Evolutionary conservation across 2,113 vertebrate species (phyloP), one percentile per base, ranked within the genome.

Genomic region (Puntigrus tetrazona): DNA sequence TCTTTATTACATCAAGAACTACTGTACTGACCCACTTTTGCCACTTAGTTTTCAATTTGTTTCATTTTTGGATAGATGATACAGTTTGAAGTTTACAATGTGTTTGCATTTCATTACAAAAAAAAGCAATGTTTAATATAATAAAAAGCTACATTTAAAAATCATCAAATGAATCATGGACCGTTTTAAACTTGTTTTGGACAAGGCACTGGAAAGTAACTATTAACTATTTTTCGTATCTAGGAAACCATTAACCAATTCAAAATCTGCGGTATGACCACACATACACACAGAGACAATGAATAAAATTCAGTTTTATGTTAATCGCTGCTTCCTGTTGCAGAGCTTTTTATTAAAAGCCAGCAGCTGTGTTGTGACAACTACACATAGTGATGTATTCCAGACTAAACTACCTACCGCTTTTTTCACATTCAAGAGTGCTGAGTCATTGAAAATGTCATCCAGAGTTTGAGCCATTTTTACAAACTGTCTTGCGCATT

Each of bases 381-480:
- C 45, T n/a, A 83, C 72, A 25, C 38, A 29, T 73, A 38, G 61
- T 43, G 2, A 20, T 78, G 41, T 86, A 77, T 63, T 84, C 81
- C 57, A 27, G 52, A 67, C 55, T 63, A 76, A 74, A 36, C 27
- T 78, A 29, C 34, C 7, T 14, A 41, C 57, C 79, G 50, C 52
- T 79, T 69, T 45, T 74, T 79, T 78, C 7, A 74, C 55, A 43
- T 73, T 34, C 38, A 45, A 20, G 59, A 79, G 57, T 45, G 65
- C 61, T 73, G 57, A 47, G n/a, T 13, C 14, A 22, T n/a, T 73
- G 41, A 86, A 79, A 82, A 47, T 77, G 75, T 81, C 20, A 77
- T 34, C 14, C 20, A 63, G 31, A 43, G 76, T 84, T 57, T 59
- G 18, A 14, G 4, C 41, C 2, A 31, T 31, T 79, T 41, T 43